Conservation (phyloP, 2,113 vertebrate species). For the Macroglossus sobrinus region DNA sequence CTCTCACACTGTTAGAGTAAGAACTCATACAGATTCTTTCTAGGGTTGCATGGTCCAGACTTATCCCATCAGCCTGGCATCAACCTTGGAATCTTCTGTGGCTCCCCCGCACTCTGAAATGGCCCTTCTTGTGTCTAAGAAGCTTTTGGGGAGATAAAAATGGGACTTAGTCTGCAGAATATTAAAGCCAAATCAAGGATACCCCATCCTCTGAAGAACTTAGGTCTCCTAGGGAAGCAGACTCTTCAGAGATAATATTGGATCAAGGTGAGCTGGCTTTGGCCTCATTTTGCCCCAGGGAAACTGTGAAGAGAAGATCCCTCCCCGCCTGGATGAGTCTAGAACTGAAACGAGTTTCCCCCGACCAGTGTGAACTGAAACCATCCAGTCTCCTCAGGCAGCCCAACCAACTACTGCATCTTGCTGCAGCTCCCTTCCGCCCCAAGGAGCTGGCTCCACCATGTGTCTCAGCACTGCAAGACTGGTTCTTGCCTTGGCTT, state of each 20-base stretch:
- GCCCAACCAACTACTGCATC: background rate
- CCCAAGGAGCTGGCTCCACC: background rate
- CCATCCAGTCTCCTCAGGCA: background rate
- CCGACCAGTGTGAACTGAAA: background rate
- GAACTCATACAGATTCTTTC: background rate
- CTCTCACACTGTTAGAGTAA: background rate
- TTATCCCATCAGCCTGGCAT: too few species aligned
- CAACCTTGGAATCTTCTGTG: background rate
- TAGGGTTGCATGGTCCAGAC: too few species aligned
- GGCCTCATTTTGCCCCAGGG: rapidly evolving
- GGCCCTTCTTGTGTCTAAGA: background rate
- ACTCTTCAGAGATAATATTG: background rate
- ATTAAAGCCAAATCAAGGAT: background rate
- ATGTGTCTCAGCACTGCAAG: background rate
- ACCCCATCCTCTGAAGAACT: too few species aligned
- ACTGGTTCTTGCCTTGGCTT: rapidly evolving
- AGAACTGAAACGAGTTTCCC: slow-evolving; percentile 2
- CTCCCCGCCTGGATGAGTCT: background rate
- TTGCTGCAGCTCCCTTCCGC: background rate
- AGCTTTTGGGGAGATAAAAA: background rate
- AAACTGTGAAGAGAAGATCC: background rate
- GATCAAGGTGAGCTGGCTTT: background rate
- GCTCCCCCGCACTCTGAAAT: background rate
- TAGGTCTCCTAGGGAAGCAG: background rate
- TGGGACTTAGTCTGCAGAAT: background rate